Conservation (phyloP, 2,797 vertebrate species). For the Selene dorsalis region DNA sequence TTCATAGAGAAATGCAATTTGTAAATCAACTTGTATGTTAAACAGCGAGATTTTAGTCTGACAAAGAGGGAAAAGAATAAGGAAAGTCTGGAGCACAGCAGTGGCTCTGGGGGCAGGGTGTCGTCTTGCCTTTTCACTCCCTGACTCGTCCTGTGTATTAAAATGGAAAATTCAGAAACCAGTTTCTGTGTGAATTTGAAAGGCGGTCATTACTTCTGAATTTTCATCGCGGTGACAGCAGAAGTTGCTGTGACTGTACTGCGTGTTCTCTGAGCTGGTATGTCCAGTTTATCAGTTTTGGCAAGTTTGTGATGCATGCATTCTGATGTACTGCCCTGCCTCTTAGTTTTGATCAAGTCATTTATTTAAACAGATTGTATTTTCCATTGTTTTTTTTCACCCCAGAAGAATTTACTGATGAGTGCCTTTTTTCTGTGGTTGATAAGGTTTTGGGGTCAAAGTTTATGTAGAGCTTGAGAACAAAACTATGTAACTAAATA, state of each 20-base stretch:
- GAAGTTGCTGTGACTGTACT: slow-evolving; percentile 23
- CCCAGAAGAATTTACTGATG: neutral
- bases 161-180: slow-evolving; percentile 65
- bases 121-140: slow-evolving; percentile 58
- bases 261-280: slow-evolving; percentile 41
- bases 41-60: slow-evolving; percentile 84
- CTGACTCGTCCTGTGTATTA: slow-evolving; percentile 65
- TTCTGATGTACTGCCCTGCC: slow-evolving; percentile 9
- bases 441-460: slow-evolving; percentile 2
- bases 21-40: slow-evolving; percentile 96
- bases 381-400: neutral
- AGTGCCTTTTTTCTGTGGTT: neutral
- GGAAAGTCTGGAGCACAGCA: slow-evolving; percentile 73
- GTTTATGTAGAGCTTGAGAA: neutral
- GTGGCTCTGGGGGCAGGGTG: slow-evolving; percentile 73
- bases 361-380: slow-evolving; percentile 24
- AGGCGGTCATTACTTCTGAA: slow-evolving; percentile 32
- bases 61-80: slow-evolving; percentile 80
- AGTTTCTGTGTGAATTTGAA: slow-evolving; percentile 55
- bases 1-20: slow-evolving; percentile 96
- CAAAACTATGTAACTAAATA: too few relatives aligned
- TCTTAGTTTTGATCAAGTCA: slow-evolving; percentile 24
- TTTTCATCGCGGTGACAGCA: slow-evolving; percentile 37
- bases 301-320: slow-evolving; percentile 42
- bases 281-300: slow-evolving; percentile 58